Evolutionary conservation across 2,797 vertebrate species (phyloP), one percentile per base, ranked within the genome.

Genomic region (Girardinus metallicus): DNA sequence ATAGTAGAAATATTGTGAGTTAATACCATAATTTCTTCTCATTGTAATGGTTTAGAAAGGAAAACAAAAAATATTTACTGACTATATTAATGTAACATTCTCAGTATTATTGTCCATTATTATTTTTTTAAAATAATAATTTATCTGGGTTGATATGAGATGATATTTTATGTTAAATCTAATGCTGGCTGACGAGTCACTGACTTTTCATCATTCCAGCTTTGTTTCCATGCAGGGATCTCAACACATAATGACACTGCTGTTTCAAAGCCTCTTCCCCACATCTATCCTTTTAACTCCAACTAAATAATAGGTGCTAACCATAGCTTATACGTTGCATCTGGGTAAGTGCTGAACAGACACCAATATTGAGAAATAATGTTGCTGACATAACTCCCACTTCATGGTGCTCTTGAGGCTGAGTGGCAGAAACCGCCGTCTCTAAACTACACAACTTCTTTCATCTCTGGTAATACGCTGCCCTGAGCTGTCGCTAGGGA

Each of bases 401-500:
- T 90, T 90, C 86, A 85, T 31, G 64, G 80, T 64, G 86, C 64
- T 82, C 86, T 85, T 90, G 85, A 47, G 74, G 83, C 57, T 76
- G 73, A 75, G 26, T 31, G 64, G 36, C 64, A 41, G 64, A 68
- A 68, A 68, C 21, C 21, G 11, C 64, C 2, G 75, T 73, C 68
- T 71, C 68, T 16, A 86, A 81, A 73, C 78, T 81, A n/a, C 66
- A 86, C 86, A 80, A 79, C 87, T 70, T 73, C 81, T 88, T 91
- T 84, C 79, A 84, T 92, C 84, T 87, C 80, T 81, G 82, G 66
- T 89, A 88, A 93, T 87, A 75, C 77, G 79, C 64, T 73, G 80
- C 87, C 81, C 81, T 46, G 68, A 13, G 78, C 47, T 1, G 51
- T 44, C 41, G 26, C 41, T 44, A 71, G 68, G 39, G 44, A 71